Conservation (phyloP, 2,888 invertebrate species). For the Apodemia duryi region DNA sequence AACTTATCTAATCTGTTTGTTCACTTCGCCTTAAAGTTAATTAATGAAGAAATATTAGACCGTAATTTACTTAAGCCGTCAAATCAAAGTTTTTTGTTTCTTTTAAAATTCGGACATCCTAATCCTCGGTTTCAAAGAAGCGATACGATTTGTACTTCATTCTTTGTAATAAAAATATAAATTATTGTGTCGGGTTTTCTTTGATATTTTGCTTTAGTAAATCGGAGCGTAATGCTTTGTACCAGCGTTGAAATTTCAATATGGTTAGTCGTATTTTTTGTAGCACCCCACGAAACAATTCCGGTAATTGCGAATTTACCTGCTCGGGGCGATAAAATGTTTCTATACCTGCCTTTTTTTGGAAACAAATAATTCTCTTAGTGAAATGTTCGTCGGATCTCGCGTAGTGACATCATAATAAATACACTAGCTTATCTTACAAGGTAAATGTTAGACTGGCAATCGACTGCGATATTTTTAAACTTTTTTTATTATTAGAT, state of each 20-base stretch:
- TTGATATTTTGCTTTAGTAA: constrained; percentile 12
- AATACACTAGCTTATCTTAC: constrained; percentile 18
- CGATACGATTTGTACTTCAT: constrained; percentile 18
- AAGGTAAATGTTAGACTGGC: constrained; percentile 15
- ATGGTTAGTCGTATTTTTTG: constrained; percentile 31
- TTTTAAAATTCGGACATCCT: constrained; percentile 18
- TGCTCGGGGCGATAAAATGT: constrained; percentile 48
- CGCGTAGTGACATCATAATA: constrained; percentile 8
- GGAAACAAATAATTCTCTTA: constrained; percentile 21
- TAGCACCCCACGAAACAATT: constrained; percentile 42
- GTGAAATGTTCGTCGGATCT: constrained; percentile 16
- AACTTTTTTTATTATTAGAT: background rate
- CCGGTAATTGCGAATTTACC: constrained; percentile 61
- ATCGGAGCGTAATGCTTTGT: background rate
- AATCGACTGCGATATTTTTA: constrained; percentile 15
- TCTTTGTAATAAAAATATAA: constrained; percentile 21
- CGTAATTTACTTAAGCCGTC: constrained; percentile 16
- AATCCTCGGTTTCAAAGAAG: constrained; percentile 18
- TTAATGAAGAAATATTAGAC: constrained; percentile 11
- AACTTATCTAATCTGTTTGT: background rate
- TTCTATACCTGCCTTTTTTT: constrained; percentile 29
- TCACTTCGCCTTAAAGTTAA: constrained; percentile 5
- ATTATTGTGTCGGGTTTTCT: constrained; percentile 20
- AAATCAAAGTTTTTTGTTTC: constrained; percentile 18
- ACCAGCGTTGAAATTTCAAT: constrained; percentile 33